Base-by-base conservation (phyloP, 2,888 invertebrate genomes). In the Tiliacea citrago region DNA sequence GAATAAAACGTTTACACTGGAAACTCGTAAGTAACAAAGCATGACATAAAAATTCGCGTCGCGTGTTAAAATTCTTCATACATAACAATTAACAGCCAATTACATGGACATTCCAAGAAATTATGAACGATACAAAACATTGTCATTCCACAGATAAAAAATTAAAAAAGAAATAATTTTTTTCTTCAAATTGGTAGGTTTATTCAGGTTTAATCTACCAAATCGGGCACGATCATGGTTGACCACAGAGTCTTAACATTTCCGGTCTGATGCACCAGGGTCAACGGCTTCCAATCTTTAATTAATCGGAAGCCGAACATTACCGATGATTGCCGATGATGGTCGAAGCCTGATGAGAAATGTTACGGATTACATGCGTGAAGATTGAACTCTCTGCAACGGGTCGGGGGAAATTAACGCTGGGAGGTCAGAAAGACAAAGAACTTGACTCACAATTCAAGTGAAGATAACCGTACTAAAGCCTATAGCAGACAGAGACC, bases 301-400 rank as follows among this genome's bases (percentile, higher is more conserved):
- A 87, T 88, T 88, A 88, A 68, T 88, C 76, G 81, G 81, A 79
- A 85, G 77, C 82, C 70, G 75, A 79, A 75, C 72, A 82, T 86
- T 70, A 76, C 65, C 73, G 73, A 75, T 70, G 77, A 86, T 79
- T 72, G 61, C 62, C 78, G 83, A 84, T 75, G 61, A 71, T 65
- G 47, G 24, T 69, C 77, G 75, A 68, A 72, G 68, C 67, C 45
- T 83, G 86, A 77, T 85, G 76, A 85, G 73, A 72, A 78, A 81
- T 83, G 67, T 74, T 81, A 75, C 81, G 83, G 76, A 63, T 75
- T 73, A 76, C 47, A 71, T 24, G 75, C 86, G 81, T 83, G 73
- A 85, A 87, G 70, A 83, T 87, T 83, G 72, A 77, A 77, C 81
- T 84, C 57, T 73, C 42, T 53, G 49, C 24, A 51, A 49, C 60